phyloP scores from a whole-genome alignment of 1,140 invertebrate genomes.

The Heliconius eleuchia region DNA sequence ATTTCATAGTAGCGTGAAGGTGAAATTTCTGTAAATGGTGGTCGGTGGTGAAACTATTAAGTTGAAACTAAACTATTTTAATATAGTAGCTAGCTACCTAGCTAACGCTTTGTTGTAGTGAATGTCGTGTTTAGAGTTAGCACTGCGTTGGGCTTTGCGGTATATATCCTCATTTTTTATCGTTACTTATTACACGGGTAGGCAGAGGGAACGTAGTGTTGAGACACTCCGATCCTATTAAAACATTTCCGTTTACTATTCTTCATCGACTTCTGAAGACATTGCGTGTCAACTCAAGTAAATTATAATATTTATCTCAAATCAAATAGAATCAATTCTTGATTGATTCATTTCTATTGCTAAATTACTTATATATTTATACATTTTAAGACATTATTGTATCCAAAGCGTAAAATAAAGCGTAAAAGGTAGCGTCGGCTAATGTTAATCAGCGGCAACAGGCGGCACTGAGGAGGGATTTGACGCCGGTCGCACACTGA shows the following conservation, averaged over 20 bases:
- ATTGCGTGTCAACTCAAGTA: too few species aligned
- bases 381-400: not conserved
- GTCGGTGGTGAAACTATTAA: not conserved
- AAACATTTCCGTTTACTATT: too few species aligned
- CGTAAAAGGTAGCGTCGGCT: slow-evolving; percentile 9
- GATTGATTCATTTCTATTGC: too few species aligned
- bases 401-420: not conserved
- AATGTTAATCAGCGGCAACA: slow-evolving; percentile 31
- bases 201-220: too few species aligned
- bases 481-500: slow-evolving; percentile 26
- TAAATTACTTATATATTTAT: not conserved
- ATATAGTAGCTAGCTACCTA: not conserved
- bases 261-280: too few species aligned
- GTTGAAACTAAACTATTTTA: not conserved
- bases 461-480: slow-evolving; percentile 22
- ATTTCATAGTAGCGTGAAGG: not conserved
- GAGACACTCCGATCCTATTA: too few species aligned
- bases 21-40: not conserved
- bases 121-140: not conserved
- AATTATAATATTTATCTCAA: too few species aligned
- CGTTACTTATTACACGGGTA: too few species aligned
- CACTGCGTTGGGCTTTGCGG: too few species aligned
- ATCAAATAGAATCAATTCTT: too few species aligned
- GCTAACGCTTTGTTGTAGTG: not conserved
- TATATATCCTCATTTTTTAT: too few species aligned